phyloP scores from a whole-genome alignment of 2,113 vertebrate genomes.

The Ovibos moschatus region DNA sequence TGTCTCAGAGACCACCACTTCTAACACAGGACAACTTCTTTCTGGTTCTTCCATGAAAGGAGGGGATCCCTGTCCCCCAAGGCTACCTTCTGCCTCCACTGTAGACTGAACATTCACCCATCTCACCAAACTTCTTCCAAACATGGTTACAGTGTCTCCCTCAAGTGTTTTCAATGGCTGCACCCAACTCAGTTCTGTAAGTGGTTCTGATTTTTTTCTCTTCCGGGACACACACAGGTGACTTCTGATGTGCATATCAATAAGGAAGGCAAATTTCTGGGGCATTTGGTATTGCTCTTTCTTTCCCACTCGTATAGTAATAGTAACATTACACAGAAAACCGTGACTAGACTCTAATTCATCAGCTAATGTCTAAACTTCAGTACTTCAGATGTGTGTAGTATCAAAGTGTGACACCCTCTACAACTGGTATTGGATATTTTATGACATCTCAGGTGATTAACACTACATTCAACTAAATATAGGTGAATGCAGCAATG shows the following conservation, averaged over 20 bases:
- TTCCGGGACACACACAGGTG: accelerated
- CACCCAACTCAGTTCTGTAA: neutral
- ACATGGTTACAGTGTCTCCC: neutral
- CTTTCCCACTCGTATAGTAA: neutral
- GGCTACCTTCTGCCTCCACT: neutral
- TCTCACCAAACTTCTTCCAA: neutral
- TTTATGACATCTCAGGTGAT: neutral
- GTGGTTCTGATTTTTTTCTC: neutral
- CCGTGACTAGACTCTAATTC: neutral
- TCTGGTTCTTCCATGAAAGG: neutral
- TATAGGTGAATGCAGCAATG: neutral
- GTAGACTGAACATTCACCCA: neutral
- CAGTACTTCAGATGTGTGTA: neutral
- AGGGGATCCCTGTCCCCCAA: neutral
- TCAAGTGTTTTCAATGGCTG: neutral
- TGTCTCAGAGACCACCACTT: neutral
- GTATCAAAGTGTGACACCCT: neutral
- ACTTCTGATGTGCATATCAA: neutral
- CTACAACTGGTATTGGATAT: neutral
- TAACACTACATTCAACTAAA: neutral
- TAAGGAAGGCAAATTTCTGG: neutral
- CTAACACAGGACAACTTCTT: neutral
- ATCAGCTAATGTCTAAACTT: neutral
- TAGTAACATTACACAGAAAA: neutral
- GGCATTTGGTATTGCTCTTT: neutral